Evolutionary conservation across 2,113 vertebrate species (phyloP), one percentile per base, ranked within the genome.

Genomic region (Phasianus colchicus): DNA sequence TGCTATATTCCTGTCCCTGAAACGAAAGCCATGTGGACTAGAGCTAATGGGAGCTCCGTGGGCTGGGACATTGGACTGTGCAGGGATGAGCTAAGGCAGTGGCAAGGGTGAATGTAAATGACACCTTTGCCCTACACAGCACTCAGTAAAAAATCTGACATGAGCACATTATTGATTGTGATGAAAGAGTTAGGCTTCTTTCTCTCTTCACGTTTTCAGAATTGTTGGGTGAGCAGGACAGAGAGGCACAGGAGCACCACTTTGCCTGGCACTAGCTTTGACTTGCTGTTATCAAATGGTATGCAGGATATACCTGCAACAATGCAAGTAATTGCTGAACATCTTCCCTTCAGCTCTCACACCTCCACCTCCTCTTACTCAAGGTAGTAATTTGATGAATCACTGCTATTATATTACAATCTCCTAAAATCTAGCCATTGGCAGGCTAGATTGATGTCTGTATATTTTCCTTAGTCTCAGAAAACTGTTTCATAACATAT

Each of bases 361-460:
- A 81, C 32, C 10, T 77, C 45, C 18, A 70, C 30, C 69, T 90
- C 24, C 50, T 78, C 9, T 52, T 65, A 25, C 17, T 57, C 57
- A 84, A 66, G 83, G 60, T 40, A 78, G 73, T 45, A 86, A 79
- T 34, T 24, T 88, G 64, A 50, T 69, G 47, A 43, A 64, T 86
- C 52, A 66, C 66, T 69, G 24, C 61, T 93, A 64, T 42, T 64
- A 50, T 71, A 81, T 63, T 67, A 21, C 34, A 43, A 9, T 64
- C 61, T 86, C 54, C 16, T 87, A 66, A 72, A 88, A 82, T 86
- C 36, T 38, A 38, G 38, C 36, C 45, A 66, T 29, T 82, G 48
- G 6, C 27, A 84, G 65, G 12, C 24, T 72, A 67, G 34, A 69
- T 4, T 29, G 13, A 73, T 81, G n/a, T 83, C 55, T 81, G n/a